phyloP scores from a whole-genome alignment of 2,797 vertebrate genomes.

The Takifugu ocellatus region DNA sequence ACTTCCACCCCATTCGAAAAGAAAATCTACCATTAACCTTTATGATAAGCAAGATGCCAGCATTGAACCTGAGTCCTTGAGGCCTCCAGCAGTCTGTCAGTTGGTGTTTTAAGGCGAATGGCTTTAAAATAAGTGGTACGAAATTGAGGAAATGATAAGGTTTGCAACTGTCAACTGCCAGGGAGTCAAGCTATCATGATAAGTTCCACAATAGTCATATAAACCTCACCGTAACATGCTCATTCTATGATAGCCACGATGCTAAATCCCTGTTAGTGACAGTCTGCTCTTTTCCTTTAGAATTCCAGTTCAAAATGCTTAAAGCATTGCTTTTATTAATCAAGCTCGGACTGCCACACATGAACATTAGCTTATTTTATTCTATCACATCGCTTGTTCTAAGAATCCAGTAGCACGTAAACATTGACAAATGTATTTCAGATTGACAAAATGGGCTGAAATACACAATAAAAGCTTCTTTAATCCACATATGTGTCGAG shows the following conservation, averaged over 20 bases:
- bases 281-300: no score
- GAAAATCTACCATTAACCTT: slow-evolving; percentile 14
- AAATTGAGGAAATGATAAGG: slow-evolving; percentile 55
- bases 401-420: no score
- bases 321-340: no score
- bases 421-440: no score
- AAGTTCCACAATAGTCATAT: slow-evolving; percentile 37
- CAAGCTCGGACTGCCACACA: no score
- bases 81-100: slow-evolving; percentile 26
- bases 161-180: slow-evolving; percentile 21
- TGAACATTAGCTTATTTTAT: no score
- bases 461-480: no score
- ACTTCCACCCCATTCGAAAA: slow-evolving; percentile 4
- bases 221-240: slow-evolving; percentile 23
- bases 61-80: slow-evolving; percentile 17
- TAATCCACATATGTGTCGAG: no score
- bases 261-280: not conserved
- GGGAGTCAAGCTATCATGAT: slow-evolving; percentile 41
- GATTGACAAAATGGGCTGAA: no score
- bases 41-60: slow-evolving; percentile 31
- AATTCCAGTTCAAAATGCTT: no score
- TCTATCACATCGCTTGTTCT: no score
- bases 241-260: slow-evolving; percentile 22
- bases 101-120: slow-evolving; percentile 27
- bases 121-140: slow-evolving; percentile 47